A percentile compares a stretch with the other conserved stretches of the same genome.
phyloP scores from a whole-genome alignment of 2,113 vertebrate genomes.

The Rhinolophus sinicus region DNA sequence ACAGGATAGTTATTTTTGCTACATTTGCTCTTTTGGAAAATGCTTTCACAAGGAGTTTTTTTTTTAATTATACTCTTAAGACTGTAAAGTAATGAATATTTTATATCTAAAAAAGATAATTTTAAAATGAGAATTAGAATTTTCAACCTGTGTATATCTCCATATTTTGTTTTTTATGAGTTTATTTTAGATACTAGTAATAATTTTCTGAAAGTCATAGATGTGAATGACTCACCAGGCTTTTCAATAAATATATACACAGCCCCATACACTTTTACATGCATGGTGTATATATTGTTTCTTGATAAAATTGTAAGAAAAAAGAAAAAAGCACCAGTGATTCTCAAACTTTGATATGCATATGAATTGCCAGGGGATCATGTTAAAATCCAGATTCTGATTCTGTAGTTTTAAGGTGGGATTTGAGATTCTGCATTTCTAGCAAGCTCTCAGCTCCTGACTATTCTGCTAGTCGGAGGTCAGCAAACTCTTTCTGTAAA shows the following conservation, averaged over 20 bases:
- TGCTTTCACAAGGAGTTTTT: constrained; percentile 47
- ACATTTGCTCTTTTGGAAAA: constrained; percentile 77
- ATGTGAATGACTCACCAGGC: not conserved
- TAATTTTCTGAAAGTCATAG: constrained; percentile 32
- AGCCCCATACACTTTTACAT: not conserved
- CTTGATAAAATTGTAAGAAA: not conserved
- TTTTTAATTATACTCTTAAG: not conserved
- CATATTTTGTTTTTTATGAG: constrained; percentile 25
- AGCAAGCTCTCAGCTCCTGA: not conserved
- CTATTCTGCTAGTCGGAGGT: not conserved
- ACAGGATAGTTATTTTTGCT: constrained; percentile 76
- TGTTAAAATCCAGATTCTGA: constrained; percentile 32
- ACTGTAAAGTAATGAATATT: constrained; percentile 42
- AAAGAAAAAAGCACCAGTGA: not conserved
- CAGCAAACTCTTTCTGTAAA: constrained; percentile 5
- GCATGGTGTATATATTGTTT: not conserved
- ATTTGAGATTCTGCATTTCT: not conserved
- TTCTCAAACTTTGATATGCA: not conserved
- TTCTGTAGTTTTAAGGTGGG: not conserved
- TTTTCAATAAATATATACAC: not conserved
- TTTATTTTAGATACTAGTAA: constrained; percentile 11
- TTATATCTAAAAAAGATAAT: constrained; percentile 21
- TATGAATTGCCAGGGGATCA: not conserved
- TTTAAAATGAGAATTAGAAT: constrained; percentile 43
- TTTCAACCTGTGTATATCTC: not conserved